phyloP scores from a whole-genome alignment of 2,888 invertebrate genomes.

The Arge pagana region DNA sequence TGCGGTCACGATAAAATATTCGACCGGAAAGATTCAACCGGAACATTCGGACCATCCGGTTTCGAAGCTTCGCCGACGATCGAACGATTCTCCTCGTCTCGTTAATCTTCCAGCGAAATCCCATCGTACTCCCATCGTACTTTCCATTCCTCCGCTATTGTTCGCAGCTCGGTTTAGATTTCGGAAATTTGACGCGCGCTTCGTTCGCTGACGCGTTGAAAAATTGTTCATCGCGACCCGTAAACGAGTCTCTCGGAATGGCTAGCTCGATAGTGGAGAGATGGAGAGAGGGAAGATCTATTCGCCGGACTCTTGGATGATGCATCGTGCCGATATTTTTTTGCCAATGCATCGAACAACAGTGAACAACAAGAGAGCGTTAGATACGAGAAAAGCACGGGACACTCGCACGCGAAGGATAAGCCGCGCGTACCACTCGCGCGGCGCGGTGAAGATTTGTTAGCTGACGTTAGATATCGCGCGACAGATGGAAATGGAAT shows the following conservation, averaged over 20 bases:
- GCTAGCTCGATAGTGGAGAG: constrained; percentile 23
- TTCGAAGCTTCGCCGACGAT: too few relatives aligned
- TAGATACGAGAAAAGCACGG: neutral
- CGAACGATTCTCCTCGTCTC: too few relatives aligned
- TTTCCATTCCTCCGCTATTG: neutral
- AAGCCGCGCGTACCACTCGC: too few relatives aligned
- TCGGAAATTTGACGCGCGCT: constrained; percentile 18
- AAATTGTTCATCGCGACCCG: constrained; percentile 24
- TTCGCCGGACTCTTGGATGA: neutral
- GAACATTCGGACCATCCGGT: too few relatives aligned
- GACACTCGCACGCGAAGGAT: constrained; percentile 32
- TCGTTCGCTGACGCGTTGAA: constrained; percentile 12
- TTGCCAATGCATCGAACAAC: neutral
- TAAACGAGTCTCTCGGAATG: constrained; percentile 22
- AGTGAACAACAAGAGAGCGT: too few relatives aligned
- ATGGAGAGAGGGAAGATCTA: too few relatives aligned
- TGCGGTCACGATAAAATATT: too few relatives aligned
- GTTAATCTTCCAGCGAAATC: too few relatives aligned
- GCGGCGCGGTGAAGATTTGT: too few relatives aligned
- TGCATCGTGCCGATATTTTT: constrained; percentile 1
- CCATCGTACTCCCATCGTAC: constrained; percentile 17
- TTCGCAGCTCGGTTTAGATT: neutral
- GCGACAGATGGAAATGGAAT: constrained; percentile 13
- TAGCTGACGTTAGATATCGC: neutral
- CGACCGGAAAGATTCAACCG: too few relatives aligned